Conservation (phyloP, 2,113 vertebrate genomes). For the Fregata magnificens region DNA sequence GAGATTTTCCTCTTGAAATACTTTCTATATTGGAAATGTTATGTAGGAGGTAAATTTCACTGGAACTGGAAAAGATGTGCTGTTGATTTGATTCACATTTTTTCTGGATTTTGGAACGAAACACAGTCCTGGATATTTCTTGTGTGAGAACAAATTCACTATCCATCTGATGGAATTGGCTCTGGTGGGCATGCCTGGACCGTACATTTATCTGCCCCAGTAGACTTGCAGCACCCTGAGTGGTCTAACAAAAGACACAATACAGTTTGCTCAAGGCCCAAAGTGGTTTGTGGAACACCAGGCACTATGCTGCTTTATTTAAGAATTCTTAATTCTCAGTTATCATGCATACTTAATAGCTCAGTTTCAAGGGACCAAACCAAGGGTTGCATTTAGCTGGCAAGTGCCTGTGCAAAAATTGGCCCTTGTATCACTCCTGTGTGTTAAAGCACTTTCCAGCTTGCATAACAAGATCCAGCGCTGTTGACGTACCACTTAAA, state of each 20-base stretch:
- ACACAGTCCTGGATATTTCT: background rate
- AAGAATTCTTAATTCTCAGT: background rate
- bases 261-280: background rate
- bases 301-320: background rate
- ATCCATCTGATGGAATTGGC: background rate
- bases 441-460: background rate
- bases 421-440: background rate
- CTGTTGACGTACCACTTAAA: background rate
- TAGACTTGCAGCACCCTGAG: background rate
- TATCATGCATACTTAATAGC: background rate
- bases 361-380: background rate
- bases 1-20: conserved; percentile 63
- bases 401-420: background rate
- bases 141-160: background rate
- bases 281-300: background rate
- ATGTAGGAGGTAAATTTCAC: conserved; percentile 62
- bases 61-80: conserved; percentile 46
- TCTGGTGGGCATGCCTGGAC: background rate
- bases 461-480: background rate
- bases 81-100: conserved; percentile 23
- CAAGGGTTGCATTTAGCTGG: background rate
- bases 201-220: background rate
- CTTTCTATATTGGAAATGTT: conserved; percentile 63
- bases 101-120: conserved; percentile 30
- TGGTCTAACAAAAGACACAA: background rate